Base-by-base conservation (phyloP, 2,888 invertebrate genomes). In the Strigamia maritima region DNA sequence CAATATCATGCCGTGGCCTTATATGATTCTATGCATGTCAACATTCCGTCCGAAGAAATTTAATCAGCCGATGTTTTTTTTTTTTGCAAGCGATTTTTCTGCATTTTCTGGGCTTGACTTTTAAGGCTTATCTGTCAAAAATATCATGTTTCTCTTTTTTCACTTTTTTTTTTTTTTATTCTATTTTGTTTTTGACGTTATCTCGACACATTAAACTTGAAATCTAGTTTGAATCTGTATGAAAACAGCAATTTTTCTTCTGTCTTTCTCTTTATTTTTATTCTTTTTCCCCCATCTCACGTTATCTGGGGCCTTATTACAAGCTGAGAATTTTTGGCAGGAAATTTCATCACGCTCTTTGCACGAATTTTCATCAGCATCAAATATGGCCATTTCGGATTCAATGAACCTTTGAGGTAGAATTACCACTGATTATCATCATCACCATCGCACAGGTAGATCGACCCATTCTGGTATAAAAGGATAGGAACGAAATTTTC, bases 371-470 rank as follows among this genome's bases (percentile, higher is more conserved):
- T 65, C 65, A 65, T 65, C 65, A 65, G 65, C 65, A 65, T 65
- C 28, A 28, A 65, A 65, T 65, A 65, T 65, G 65, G 65, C 65
- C 65, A 28, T 65, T 65, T 65, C 28, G 65, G 65, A 65, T 65
- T 65, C 65, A 65, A 65, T 65, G 65, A 65, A 26, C 65, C 65
- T 65, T 16, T 65, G 65, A 65, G 65, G 14, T 65, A 28, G 65
- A 65, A 65, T 65, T 65, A 65, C 65, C 65, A 24, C 65, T 65
- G 65, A 65, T 65, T 65, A 65, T 65, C 65, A 65, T 65, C 65
- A 65, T 65, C 65, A 65, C 65, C 65, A 65, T 65, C 65, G 28
- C 65, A 65, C 65, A 65, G 65, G 65, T 65, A 65, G 65, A 65
- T 26, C 65, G 65, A 28, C 65, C 65, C 65, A 65, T 65, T 65